A percentile compares a stretch with the other conserved stretches of the same genome.
phyloP scores from a whole-genome alignment of 1,140 invertebrate genomes.

The Drosophila kurseongensis region DNA sequence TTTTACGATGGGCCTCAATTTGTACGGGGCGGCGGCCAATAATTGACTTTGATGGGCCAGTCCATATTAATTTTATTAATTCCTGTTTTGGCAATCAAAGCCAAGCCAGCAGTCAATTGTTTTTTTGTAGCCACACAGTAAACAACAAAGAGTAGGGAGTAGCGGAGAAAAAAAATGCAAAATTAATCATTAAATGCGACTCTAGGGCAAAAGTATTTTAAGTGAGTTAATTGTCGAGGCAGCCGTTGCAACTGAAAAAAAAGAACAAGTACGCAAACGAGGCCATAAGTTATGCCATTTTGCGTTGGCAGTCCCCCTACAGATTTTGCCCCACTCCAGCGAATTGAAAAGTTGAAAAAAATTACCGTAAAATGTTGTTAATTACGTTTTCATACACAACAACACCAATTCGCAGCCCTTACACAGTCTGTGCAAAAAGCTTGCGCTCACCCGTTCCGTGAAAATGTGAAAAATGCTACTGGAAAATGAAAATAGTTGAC shows the following conservation, averaged over 20 bases:
- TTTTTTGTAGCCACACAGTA: conserved; percentile 21
- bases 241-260: conserved; percentile 22
- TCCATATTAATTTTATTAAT: conserved; percentile 73
- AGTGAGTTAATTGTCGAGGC: conserved; percentile 71
- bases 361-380: conserved; percentile 74
- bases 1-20: conserved; percentile 38
- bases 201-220: conserved; percentile 69
- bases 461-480: conserved; percentile 60
- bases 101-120: conserved; percentile 38
- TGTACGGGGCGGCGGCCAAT: conserved; percentile 27
- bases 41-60: conserved; percentile 63
- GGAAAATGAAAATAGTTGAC: conserved; percentile 61
- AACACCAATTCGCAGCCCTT: conserved; percentile 45
- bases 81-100: conserved; percentile 68
- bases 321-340: conserved; percentile 6
- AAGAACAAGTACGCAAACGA: conserved; percentile 48
- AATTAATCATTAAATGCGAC: conserved; percentile 67
- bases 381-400: conserved; percentile 78
- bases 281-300: conserved; percentile 79
- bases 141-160: neutral
- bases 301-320: conserved; percentile 40
- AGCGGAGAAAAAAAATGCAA: conserved; percentile 17
- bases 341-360: conserved; percentile 52
- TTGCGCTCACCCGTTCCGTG: conserved; percentile 44
- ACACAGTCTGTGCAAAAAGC: conserved; percentile 67